phyloP scores from a whole-genome alignment of 2,888 invertebrate species.

The Agrochola circellaris region DNA sequence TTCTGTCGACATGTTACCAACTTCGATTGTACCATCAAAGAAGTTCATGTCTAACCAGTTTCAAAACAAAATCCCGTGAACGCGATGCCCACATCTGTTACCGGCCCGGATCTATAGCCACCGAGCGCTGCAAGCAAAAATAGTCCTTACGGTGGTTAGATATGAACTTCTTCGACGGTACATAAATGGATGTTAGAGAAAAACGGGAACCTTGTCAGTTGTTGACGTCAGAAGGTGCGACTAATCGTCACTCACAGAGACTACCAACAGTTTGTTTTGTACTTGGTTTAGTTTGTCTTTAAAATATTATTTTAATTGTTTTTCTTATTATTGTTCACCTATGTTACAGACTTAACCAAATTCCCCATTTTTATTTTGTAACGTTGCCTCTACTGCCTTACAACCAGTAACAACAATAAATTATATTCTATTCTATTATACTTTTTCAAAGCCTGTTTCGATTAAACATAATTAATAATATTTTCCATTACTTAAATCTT shows the following conservation, averaged over 20 bases:
- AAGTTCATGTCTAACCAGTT: too few species aligned
- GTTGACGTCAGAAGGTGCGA: neutral
- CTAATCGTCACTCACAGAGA: neutral
- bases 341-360: neutral
- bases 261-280: neutral
- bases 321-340: neutral
- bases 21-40: too few species aligned
- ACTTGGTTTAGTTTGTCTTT: neutral
- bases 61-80: too few species aligned
- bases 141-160: too few species aligned
- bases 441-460: neutral
- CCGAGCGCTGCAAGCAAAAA: too few species aligned
- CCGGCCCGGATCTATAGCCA: too few species aligned
- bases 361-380: neutral
- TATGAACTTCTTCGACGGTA: too few species aligned
- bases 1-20: neutral
- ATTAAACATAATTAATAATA: constrained; percentile 8
- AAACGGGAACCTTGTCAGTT: neutral
- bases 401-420: neutral
- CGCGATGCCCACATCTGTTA: too few species aligned
- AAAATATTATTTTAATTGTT: neutral
- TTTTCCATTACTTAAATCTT: neutral
- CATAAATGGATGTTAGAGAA: too few species aligned
- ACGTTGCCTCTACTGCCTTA: neutral
- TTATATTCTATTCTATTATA: neutral